Base-by-base conservation (phyloP, 2,797 vertebrate species). In the Discoglossus pictus region DNA sequence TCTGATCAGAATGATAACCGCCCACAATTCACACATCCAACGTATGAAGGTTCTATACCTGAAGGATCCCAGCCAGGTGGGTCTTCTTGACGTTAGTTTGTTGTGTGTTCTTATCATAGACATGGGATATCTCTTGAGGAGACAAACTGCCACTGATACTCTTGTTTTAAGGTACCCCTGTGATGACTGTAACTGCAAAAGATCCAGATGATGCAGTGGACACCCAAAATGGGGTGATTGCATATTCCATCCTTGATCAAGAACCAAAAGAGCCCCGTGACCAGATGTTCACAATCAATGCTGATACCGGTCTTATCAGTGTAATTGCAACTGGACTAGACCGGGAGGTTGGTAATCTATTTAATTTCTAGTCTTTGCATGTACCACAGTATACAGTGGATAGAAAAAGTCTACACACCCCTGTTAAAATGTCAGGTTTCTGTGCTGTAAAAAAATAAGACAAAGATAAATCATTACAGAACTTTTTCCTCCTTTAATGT, bases 1-100 rank as follows among this genome's bases (percentile, higher is more conserved):
- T 78, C 68, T 0, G 94, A 97, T 67, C 74, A 75, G 78, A 96
- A 96, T 0, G 92, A 96, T 86, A 94, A 96, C 75, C 79, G 4
- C 3, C 94, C 94, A 0, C 0, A 50, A 20, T 97, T 96, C 67
- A 74, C 38, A 42, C 3, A 88, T 72, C 1, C 51, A 6, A 78
- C 86, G 39, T 95, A 86, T 34, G 0, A 72, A 0, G 94, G 91
- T 35, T 76, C 76, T 17, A 89, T 96, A 0, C 10, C 73, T 9
- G 94, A 97, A 74, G 82, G 85, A 0, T 88, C 93, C 0, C 51
- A 31, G 16, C 79, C 48, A 1, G 90, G 95, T 96, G 80, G 0
- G n/a, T 31, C 17, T 7, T 7, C 4, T 39, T 39, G 8, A 4
- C 8, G 27, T 31, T 4, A 4, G 27, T 31, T 18, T 6, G 10